Evolutionary conservation across 1,140 invertebrate genomes (phyloP).

Genomic region (Bombus difficillimus): DNA sequence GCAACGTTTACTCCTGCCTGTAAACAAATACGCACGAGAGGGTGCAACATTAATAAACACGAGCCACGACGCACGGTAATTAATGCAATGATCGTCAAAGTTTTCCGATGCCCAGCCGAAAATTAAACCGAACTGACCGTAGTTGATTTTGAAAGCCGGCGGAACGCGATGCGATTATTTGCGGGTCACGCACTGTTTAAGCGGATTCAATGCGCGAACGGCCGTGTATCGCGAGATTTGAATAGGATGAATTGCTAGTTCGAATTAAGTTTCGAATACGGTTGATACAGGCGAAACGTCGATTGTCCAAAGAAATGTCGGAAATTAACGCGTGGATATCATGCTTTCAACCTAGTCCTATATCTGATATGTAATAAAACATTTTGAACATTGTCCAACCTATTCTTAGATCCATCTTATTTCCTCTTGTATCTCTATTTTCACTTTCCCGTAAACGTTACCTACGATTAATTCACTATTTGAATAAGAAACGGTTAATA

Average conservation of each 20-base stretch:
- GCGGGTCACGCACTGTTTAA: neutral
- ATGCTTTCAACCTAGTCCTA: neutral
- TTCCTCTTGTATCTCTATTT: neutral
- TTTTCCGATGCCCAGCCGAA: constrained; percentile 27
- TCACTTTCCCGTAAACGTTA: no score
- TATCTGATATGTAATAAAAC: neutral
- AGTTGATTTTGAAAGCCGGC: constrained; percentile 38
- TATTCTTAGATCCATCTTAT: neutral
- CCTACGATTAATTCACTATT: no score
- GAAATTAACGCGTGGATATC: neutral
- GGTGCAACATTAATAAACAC: constrained; percentile 55
- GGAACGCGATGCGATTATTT: neutral
- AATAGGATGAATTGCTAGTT: neutral
- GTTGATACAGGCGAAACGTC: neutral
- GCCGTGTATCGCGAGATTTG: neutral
- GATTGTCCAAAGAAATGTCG: neutral
- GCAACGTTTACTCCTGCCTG: constrained; percentile 18
- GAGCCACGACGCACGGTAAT: constrained; percentile 48
- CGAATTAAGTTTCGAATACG: neutral
- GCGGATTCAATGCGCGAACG: neutral
- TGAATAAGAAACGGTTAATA: no score
- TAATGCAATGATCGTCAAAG: constrained; percentile 53
- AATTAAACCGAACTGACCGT: constrained; percentile 54
- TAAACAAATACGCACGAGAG: neutral
- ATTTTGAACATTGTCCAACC: neutral